phyloP scores from a whole-genome alignment of 1,140 invertebrate species.

The Aphelinus atriplicis region DNA sequence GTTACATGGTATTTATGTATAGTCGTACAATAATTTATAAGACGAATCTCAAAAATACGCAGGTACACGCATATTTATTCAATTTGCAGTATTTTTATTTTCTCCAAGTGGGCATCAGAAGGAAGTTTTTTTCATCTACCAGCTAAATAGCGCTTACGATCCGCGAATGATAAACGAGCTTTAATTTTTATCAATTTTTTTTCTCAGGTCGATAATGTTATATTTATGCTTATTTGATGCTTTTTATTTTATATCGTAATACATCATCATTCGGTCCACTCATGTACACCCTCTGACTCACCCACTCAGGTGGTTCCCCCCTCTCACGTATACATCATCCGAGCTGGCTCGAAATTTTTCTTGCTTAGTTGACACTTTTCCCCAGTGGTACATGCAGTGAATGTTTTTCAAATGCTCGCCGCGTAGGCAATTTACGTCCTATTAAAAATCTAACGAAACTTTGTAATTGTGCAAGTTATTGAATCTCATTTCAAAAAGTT shows the following conservation, averaged over 20 bases:
- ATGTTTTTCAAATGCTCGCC: slow-evolving; percentile 1
- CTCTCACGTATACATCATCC: slow-evolving; percentile 7
- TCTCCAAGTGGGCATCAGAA: too few relatives aligned
- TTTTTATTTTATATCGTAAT: slow-evolving; percentile 14
- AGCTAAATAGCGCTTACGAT: too few relatives aligned
- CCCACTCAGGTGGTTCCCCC: not conserved
- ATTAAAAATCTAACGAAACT: too few relatives aligned
- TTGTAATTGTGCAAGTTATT: too few relatives aligned
- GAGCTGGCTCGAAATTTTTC: not conserved
- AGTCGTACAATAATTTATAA: slow-evolving; percentile 6
- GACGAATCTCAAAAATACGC: slow-evolving; percentile 30
- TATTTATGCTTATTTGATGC: slow-evolving; percentile 16
- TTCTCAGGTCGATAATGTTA: slow-evolving; percentile 12
- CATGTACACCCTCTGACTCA: slow-evolving; percentile 1
- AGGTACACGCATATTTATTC: slow-evolving; percentile 29
- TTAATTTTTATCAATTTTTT: too few relatives aligned
- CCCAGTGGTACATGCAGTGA: slow-evolving; percentile 8
- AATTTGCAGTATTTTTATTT: not conserved
- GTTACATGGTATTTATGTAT: not conserved
- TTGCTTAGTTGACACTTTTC: not conserved
- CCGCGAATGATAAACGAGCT: too few relatives aligned
- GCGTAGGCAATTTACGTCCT: too few relatives aligned
- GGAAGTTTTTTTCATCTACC: too few relatives aligned
- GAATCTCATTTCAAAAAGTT: too few relatives aligned
- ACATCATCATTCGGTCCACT: not conserved